phyloP scores from a whole-genome alignment of 2,888 invertebrate species.

The Coleophora flavipennella region DNA sequence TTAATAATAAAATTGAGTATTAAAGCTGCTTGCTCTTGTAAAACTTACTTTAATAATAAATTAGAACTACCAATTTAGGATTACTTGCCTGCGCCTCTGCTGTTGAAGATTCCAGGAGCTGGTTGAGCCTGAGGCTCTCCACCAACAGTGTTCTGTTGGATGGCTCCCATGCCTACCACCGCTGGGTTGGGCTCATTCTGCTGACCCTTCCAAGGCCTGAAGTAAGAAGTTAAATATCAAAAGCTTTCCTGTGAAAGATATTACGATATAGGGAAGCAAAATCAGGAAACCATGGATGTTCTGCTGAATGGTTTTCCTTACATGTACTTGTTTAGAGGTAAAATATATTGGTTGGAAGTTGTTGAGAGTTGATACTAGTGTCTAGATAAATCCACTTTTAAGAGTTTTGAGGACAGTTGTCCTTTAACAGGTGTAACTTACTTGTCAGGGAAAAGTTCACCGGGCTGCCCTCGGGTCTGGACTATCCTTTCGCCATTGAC shows the following conservation, averaged over 20 bases:
- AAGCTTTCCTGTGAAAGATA: no score
- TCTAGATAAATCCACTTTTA: no score
- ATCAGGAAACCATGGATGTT: no score
- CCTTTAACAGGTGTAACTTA: conserved; percentile 21
- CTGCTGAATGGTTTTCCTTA: no score
- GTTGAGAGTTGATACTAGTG: no score
- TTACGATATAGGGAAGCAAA: no score
- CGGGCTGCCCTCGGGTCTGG: conserved; percentile 62
- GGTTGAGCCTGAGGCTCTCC: conserved; percentile 51
- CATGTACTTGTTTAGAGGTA: no score
- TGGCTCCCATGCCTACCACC: conserved; percentile 53
- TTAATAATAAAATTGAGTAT: conserved; percentile 44
- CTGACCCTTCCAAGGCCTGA: conserved; percentile 63
- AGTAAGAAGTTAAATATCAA: background rate
- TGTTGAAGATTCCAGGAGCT: conserved; percentile 58
- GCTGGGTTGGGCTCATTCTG: conserved; percentile 62
- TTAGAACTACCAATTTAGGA: conserved; percentile 3
- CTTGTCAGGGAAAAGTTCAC: conserved; percentile 66
- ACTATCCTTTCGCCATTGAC: conserved; percentile 61
- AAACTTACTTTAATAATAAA: no score
- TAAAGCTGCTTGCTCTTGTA: conserved; percentile 1
- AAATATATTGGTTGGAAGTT: no score
- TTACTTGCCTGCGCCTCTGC: conserved; percentile 64
- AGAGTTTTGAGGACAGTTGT: no score
- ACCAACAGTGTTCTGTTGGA: conserved; percentile 49